Percentiles rank a stretch among this genome's conserved stretches.
These are phyloP conservation scores for Chalcis sispes DNA, from an alignment of 2,888 invertebrate species.

Conservation along the genomic window DNA sequence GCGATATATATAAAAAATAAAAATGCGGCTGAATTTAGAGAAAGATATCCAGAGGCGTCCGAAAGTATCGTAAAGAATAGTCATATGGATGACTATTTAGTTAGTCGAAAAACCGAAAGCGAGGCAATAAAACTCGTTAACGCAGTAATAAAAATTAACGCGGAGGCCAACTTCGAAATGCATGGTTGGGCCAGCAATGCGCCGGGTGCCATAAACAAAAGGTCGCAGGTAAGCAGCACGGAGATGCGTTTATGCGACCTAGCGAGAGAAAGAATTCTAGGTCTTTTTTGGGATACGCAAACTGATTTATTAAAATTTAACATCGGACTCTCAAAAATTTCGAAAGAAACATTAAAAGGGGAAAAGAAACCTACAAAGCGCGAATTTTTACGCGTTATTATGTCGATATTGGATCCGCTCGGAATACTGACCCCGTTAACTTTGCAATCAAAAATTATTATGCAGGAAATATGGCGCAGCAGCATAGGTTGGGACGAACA, in stretches of 20 bases:
- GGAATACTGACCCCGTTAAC: neutral
- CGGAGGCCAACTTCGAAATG: neutral
- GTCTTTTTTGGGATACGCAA: neutral
- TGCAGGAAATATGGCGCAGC: slow-evolving; percentile 12
- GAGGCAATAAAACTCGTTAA: neutral
- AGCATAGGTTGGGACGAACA: neutral
- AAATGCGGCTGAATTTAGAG: slow-evolving; percentile 9
- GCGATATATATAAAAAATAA: slow-evolving; percentile 38
- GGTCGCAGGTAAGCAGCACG: too few species aligned
- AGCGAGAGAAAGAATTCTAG: slow-evolving; percentile 6
- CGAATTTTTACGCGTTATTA: neutral
- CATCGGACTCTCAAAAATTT: neutral
- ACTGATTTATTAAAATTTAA: neutral
- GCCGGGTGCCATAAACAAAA: too few species aligned
- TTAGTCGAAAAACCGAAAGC: neutral
- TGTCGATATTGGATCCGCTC: slow-evolving; percentile 4
- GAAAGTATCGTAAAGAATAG: neutral
- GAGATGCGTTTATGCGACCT: neutral
- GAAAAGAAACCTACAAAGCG: neutral
- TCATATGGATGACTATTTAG: slow-evolving; percentile 45
- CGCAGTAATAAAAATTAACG: neutral
- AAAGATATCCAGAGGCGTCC: neutral
- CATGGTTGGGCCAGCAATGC: neutral
- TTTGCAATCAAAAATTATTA: neutral
- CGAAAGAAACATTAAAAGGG: neutral